Conservation (phyloP, 1,140 invertebrate genomes). For the Wasmannia auropunctata region DNA sequence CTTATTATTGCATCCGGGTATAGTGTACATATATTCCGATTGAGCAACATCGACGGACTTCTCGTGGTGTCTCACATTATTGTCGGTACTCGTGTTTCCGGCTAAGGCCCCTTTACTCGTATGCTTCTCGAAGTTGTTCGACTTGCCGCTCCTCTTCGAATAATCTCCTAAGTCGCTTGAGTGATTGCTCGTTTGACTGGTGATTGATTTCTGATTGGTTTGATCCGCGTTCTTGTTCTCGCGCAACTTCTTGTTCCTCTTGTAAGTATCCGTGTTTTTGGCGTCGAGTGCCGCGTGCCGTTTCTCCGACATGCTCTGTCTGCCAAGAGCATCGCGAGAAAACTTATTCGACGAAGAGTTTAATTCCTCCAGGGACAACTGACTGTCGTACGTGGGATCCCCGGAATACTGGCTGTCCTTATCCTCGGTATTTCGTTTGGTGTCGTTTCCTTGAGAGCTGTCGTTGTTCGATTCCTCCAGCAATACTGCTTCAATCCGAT, state of each 20-base stretch:
- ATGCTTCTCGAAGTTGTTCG: constrained; percentile 61
- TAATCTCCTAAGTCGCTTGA: constrained; percentile 55
- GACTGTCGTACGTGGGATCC: constrained; percentile 91
- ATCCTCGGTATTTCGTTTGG: constrained; percentile 77
- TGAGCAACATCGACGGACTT: constrained; percentile 74
- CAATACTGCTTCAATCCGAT: constrained; percentile 75
- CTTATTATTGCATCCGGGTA: constrained; percentile 82
- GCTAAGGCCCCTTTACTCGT: constrained; percentile 72
- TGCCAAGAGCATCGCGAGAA: constrained; percentile 95
- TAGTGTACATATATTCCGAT: constrained; percentile 81
- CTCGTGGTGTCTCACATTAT: constrained; percentile 74
- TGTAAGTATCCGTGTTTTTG: constrained; percentile 97
- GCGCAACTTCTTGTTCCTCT: constrained; percentile 94
- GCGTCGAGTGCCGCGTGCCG: constrained; percentile 97
- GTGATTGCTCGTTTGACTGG: constrained; percentile 46
- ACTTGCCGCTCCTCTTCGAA: constrained; percentile 48
- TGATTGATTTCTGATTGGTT: constrained; percentile 59
- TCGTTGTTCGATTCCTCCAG: constrained; percentile 79
- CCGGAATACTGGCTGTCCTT: constrained; percentile 83
- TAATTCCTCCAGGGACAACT: constrained; percentile 91
- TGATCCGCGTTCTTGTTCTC: constrained; percentile 85
- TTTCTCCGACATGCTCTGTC: constrained; percentile 99
- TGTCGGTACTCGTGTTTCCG: constrained; percentile 76
- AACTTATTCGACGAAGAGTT: constrained; percentile 88
- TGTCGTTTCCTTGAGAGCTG: constrained; percentile 66